Evolutionary conservation across 2,113 vertebrate species (phyloP), one percentile per base, ranked within the genome.

Genomic region (Oreotrochilus melanogaster): DNA sequence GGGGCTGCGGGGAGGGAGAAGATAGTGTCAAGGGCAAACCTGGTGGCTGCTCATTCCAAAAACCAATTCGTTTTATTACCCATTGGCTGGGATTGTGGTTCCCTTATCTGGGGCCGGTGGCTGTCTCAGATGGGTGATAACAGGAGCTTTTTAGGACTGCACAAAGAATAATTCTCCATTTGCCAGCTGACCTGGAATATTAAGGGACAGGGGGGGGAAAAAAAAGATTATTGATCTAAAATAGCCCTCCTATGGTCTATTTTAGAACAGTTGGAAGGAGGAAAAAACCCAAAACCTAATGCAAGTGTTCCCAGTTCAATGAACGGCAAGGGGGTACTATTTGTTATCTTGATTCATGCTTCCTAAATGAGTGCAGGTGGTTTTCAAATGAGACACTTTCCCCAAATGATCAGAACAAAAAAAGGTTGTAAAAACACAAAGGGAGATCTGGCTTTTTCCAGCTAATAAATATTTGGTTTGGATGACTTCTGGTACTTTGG

Each of bases 121-220:
- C 60, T 11, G 53, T 88, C 93, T 96, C 94, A 33, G 27, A 84
- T 30, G 91, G 94, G 94, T 43, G 86, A 96, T 97, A 95, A 97
- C 14, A 0, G 83, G 61, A 93, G 76, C 35, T 12, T 69, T 95
- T 89, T 67, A 91, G 89, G 86, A 51, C 79, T 8, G 65, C 14
- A 69, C 30, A 53, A 87, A 95, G 86, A 95, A 91, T 93, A 87
- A 91, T 81, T 87, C 80, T 97, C 91, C 91, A 64, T 93, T 94
- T 95, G 76, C 94, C 92, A 91, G 95, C 88, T 95, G 96, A 97
- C 95, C 96, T 88, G 88, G 79, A 93, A 76, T 93, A 91, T 73
- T 92, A 83, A 91, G 96, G 86, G 94, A 96, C 16, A 93, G 30
- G n/a, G 60, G 69, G 21, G 4, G 24, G 10, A 37, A 51, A 54